Percentiles rank a stretch among this genome's conserved stretches.
phyloP scores from a whole-genome alignment of 1,140 invertebrate species.

The Steinernema feltiae region DNA sequence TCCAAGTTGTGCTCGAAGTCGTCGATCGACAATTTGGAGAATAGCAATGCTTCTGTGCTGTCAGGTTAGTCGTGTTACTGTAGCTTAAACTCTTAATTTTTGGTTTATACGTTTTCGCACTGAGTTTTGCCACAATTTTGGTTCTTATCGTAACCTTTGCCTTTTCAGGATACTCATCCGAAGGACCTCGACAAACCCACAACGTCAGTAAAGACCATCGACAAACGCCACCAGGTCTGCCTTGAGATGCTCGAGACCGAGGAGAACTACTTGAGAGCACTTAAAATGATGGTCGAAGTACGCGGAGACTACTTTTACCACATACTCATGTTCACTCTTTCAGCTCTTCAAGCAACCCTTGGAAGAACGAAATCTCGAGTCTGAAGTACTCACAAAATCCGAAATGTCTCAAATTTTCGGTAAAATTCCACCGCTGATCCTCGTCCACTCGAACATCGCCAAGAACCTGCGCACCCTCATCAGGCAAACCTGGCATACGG shows the following conservation, averaged over 20 bases:
- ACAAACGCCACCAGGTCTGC: constrained; percentile 77
- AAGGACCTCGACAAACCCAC: constrained; percentile 28
- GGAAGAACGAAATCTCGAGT: constrained; percentile 73
- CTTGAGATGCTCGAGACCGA: constrained; percentile 90
- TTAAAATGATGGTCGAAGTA: constrained; percentile 82
- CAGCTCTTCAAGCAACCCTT: constrained; percentile 86
- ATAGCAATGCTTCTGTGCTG: constrained; percentile 26
- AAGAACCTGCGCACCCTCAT: constrained; percentile 62
- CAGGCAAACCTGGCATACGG: background rate
- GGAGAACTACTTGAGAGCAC: constrained; percentile 87
- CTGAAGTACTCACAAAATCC: constrained; percentile 75
- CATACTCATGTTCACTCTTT: constrained; percentile 46
- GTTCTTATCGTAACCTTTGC: too few species aligned
- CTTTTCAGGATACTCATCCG: constrained; percentile 23
- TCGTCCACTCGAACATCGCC: constrained; percentile 78
- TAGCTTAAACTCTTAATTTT: too few species aligned
- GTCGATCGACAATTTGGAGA: constrained; percentile 20
- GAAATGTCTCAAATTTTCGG: constrained; percentile 93
- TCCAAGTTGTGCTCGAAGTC: too few species aligned
- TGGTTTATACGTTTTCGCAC: too few species aligned
- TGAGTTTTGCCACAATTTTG: too few species aligned
- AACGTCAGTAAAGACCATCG: constrained; percentile 61
- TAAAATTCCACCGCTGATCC: constrained; percentile 84
- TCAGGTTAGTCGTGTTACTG: too few species aligned
- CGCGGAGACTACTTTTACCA: constrained; percentile 8